Evolutionary conservation across 2,113 vertebrate genomes (phyloP), one percentile per base, ranked within the genome.

Genomic region (Larimichthys polyactis): DNA sequence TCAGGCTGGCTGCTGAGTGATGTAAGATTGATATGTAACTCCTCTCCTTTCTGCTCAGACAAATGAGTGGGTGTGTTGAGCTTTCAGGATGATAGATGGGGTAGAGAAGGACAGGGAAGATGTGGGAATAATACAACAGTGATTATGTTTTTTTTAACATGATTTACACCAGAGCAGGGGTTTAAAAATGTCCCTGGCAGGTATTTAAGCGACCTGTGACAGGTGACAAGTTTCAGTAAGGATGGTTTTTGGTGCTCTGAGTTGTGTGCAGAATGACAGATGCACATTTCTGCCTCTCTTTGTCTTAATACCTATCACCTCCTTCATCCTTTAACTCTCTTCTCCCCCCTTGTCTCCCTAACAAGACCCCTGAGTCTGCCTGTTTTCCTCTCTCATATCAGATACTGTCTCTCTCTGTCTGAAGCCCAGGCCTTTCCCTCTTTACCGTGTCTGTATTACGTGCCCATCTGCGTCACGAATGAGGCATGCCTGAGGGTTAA

Each of bases 381-480:
- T 83, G 17, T 67, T 70, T 81, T 48, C 48, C 68, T 71, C 40
- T 52, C 67, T 83, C 6, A 59, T 59, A 62, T 81, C 78, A 75
- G 27, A 46, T 76, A 27, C 71, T 5, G 49, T 75, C 81, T 84
- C 19, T 36, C 59, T 55, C 14, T 63, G n/a, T 57, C 75, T 74
- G 52, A 65, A 84, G 55, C 74, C 44, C 65, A 75, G 77, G 71
- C 75, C 81, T 51, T 59, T 80, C 76, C 62, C 83, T 89, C 78
- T 82, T 81, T 78, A 36, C 59, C 27, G 60, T 74, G 89, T 91
- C 86, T 5, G 57, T 72, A 51, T 92, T 92, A 81, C 89, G 89
- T 51, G 74, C 77, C 86, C 78, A 92, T 94, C 82, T 95, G 94
- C 94, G 94, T 96, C 95, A 96, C 63, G 54, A 29, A 73, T 91